These are phyloP conservation scores for Gnathonemus longibarbis DNA, from an alignment of 2,113 vertebrate species.

Conservation along the genomic window DNA sequence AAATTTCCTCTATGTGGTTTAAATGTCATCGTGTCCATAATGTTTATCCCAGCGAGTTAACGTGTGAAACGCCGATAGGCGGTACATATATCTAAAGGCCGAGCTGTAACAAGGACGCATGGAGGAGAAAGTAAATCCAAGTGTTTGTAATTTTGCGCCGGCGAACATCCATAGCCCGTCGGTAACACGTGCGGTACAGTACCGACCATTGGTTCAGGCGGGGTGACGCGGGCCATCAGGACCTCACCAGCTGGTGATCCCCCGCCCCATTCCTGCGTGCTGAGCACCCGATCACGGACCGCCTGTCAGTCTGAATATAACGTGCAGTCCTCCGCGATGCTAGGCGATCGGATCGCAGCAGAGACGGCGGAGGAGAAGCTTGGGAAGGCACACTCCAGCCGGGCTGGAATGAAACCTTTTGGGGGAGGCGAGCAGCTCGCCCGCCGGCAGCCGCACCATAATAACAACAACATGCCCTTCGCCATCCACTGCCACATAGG, in stretches of 20 bases:
- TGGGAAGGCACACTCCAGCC: constrained; percentile 69
- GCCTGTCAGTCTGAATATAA: constrained; percentile 66
- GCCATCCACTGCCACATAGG: constrained; percentile 77
- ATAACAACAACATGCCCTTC: constrained; percentile 61
- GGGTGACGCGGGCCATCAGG: background rate
- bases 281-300: constrained; percentile 1
- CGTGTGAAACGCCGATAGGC: background rate
- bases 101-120: background rate
- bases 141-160: background rate
- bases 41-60: background rate
- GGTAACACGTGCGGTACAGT: background rate
- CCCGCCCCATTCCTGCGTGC: background rate
- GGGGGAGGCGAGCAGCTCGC: constrained; percentile 49
- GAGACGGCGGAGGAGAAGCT: constrained; percentile 55
- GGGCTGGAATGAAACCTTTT: constrained; percentile 72
- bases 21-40: background rate
- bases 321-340: constrained; percentile 45
- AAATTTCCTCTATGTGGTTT: background rate
- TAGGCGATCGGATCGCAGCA: constrained; percentile 49
- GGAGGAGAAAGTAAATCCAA: background rate
- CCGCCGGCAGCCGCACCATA: constrained; percentile 55
- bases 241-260: background rate
- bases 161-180: background rate
- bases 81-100: background rate
- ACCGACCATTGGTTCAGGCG: background rate